Percentiles rank a stretch among this genome's conserved stretches.
Conservation (phyloP, 2,797 vertebrate species). For the Xenops minutus region DNA sequence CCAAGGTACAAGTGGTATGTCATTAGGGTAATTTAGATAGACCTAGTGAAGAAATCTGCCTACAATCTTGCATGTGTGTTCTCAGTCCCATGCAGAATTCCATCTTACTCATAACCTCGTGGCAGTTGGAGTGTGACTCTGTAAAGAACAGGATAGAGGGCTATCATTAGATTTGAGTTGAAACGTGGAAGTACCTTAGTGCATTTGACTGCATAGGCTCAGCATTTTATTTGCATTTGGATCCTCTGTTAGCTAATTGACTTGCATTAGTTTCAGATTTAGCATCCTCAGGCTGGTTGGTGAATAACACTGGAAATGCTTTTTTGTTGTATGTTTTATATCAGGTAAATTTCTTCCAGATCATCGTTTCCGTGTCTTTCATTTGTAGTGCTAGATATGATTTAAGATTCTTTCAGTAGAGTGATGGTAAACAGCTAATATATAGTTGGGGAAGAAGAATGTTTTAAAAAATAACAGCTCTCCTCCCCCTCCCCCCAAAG, state of each 20-base stretch:
- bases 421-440: background rate
- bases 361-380: background rate
- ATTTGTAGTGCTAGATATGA: background rate
- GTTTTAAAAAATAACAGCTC: background rate
- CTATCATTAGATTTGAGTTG: background rate
- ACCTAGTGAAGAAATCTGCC: background rate
- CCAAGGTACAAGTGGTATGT: background rate
- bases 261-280: background rate
- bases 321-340: background rate
- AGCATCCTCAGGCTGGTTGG: background rate
- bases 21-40: background rate
- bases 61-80: background rate
- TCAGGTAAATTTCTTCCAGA: background rate
- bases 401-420: background rate
- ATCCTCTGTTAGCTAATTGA: background rate
- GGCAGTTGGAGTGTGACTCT: background rate
- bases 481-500: accelerated
- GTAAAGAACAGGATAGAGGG: background rate
- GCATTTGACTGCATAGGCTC: background rate
- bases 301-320: background rate
- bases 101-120: accelerated
- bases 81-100: background rate
- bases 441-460: background rate
- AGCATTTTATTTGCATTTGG: background rate
- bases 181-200: background rate